These are phyloP conservation scores for Bombyx huttoni DNA, from an alignment of 2,888 invertebrate genomes.

Conservation along the genomic window DNA sequence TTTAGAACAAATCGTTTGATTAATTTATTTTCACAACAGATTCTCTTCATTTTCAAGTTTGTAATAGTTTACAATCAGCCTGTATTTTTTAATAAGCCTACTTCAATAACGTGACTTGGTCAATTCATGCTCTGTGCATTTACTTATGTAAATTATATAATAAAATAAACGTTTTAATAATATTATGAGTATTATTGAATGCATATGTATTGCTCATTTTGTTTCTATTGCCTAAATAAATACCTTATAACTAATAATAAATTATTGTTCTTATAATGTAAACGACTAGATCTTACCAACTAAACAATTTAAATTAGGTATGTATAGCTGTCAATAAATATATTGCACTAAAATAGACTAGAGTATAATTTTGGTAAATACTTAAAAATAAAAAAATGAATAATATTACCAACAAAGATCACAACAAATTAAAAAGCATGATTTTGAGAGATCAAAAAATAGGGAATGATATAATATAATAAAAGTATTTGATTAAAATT, in stretches of 20 bases:
- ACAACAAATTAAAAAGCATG: slow-evolving; percentile 18
- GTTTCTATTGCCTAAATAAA: slow-evolving; percentile 29
- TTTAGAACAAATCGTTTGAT: not conserved
- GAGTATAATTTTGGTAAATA: slow-evolving; percentile 27
- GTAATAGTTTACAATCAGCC: not conserved
- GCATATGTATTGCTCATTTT: slow-evolving; percentile 20
- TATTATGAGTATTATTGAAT: slow-evolving; percentile 31
- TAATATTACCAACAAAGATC: slow-evolving; percentile 21
- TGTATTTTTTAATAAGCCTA: slow-evolving; percentile 3
- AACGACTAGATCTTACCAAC: slow-evolving; percentile 22
- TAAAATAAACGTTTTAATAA: slow-evolving; percentile 30
- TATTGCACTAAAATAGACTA: slow-evolving; percentile 44
- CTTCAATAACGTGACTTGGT: slow-evolving; percentile 17
- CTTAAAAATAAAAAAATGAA: slow-evolving; percentile 19
- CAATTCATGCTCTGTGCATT: slow-evolving; percentile 38
- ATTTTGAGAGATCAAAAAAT: slow-evolving; percentile 14
- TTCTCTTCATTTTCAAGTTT: not conserved
- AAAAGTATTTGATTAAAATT: not conserved
- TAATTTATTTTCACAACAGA: slow-evolving; percentile 6
- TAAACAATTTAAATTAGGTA: slow-evolving; percentile 28
- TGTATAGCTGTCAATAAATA: slow-evolving; percentile 33
- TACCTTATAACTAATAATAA: not conserved
- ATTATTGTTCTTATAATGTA: slow-evolving; percentile 2
- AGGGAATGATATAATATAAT: not conserved
- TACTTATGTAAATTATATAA: slow-evolving; percentile 18